phyloP scores from a whole-genome alignment of 2,888 invertebrate genomes.

The Camponotus fellah region DNA sequence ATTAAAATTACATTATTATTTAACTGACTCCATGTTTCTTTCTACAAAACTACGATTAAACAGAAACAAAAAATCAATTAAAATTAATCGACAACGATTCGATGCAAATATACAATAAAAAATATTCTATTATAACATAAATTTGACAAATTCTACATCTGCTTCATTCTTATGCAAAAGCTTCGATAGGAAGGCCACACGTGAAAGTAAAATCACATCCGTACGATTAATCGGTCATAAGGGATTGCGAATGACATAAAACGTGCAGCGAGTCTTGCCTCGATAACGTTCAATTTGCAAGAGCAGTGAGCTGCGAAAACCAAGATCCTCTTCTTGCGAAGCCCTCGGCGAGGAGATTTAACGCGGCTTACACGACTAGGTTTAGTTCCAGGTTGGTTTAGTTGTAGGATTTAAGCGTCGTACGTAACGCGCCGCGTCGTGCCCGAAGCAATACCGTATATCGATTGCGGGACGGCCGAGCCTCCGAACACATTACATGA shows the following conservation, averaged over 20 bases:
- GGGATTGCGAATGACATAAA: neutral
- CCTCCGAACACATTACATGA: constrained; percentile 86
- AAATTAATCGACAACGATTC: neutral
- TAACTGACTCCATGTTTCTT: neutral
- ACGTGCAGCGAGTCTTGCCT: too few species aligned
- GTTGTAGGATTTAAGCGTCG: constrained; percentile 80
- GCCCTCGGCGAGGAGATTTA: constrained; percentile 8
- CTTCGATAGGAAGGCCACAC: neutral
- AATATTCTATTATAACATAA: neutral
- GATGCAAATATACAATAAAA: neutral
- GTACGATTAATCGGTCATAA: neutral
- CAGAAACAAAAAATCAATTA: neutral
- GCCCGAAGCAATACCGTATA: constrained; percentile 83
- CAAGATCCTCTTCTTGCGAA: neutral
- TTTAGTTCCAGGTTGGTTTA: constrained; percentile 72
- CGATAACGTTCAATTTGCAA: constrained; percentile 7
- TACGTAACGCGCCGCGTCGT: constrained; percentile 75
- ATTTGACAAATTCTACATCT: neutral
- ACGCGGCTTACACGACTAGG: constrained; percentile 22
- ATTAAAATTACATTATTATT: neutral
- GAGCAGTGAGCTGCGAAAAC: neutral
- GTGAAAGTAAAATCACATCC: neutral
- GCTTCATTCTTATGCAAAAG: neutral
- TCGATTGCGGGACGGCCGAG: constrained; percentile 84
- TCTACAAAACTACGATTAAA: neutral